These are phyloP conservation scores for Carcinoscorpius rotundicauda DNA, from an alignment of 1,140 invertebrate species.

Conservation along the genomic window DNA sequence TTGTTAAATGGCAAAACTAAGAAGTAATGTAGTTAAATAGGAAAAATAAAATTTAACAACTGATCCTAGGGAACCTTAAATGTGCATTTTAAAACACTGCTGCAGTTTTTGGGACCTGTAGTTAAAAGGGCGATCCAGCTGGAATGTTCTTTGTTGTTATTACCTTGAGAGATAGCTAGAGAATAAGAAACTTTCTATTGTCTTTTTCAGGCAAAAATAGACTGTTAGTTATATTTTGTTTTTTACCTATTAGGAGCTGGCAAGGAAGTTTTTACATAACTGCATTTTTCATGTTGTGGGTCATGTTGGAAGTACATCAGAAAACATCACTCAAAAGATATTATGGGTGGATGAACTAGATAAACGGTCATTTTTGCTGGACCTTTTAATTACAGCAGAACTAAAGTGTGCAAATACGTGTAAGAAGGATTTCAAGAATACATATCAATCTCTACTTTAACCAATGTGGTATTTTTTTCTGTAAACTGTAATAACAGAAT, in stretches of 20 bases:
- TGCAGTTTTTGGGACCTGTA: no score
- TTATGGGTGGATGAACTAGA: slow-evolving; percentile 97
- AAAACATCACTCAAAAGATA: slow-evolving; percentile 98
- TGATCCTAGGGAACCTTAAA: no score
- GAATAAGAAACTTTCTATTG: slow-evolving; percentile 5
- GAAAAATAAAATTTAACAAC: no score
- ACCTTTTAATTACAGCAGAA: slow-evolving; percentile 71
- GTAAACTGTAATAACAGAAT: no score
- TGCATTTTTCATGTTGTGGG: slow-evolving; percentile 99
- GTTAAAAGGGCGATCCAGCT: no score
- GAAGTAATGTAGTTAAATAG: no score
- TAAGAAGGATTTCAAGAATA: slow-evolving; percentile 4
- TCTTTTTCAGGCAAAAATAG: no score
- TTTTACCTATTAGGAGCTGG: slow-evolving; percentile 48
- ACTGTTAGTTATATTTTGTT: background rate
- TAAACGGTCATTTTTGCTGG: slow-evolving; percentile 88
- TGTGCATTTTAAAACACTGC: no score
- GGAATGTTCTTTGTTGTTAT: no score
- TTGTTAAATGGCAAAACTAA: no score
- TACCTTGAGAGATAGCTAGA: slow-evolving; percentile 1
- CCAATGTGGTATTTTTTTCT: background rate
- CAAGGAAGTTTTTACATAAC: slow-evolving; percentile 92
- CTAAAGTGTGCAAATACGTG: slow-evolving; percentile 23
- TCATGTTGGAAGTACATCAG: slow-evolving; percentile 95
- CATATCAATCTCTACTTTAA: background rate